Percentiles rank a stretch among this genome's conserved stretches.
Conservation (phyloP, 2,888 invertebrate species). For the Meghimatium bilineatum region DNA sequence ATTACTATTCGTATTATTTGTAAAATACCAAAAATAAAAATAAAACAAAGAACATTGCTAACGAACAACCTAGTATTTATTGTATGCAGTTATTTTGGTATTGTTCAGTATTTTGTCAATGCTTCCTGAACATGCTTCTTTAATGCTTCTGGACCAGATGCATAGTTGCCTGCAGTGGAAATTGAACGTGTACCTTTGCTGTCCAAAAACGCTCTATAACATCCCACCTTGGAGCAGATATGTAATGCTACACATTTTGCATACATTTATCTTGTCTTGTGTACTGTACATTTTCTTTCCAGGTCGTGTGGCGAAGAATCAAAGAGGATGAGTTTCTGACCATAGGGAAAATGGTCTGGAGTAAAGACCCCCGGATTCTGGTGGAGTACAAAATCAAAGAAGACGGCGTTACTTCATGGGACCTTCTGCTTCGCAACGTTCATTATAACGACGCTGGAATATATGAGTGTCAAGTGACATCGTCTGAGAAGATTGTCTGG, state of each 20-base stretch:
- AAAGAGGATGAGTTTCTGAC: slow-evolving; percentile 51
- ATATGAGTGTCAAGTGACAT: slow-evolving; percentile 52
- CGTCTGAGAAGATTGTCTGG: slow-evolving; percentile 36
- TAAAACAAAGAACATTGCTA: no score
- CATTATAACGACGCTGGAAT: slow-evolving; percentile 40
- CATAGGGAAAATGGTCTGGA: slow-evolving; percentile 50
- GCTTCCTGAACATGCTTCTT: no score
- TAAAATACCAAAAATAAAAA: no score
- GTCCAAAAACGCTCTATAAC: no score
- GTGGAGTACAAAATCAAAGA: slow-evolving; percentile 42
- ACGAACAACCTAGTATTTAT: no score
- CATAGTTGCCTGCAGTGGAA: no score
- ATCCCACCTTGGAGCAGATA: not conserved
- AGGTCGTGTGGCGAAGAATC: slow-evolving; percentile 51
- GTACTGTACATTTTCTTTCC: no score
- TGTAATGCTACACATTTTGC: not conserved
- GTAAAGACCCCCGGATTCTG: slow-evolving; percentile 45
- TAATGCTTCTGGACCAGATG: no score
- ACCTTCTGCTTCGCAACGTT: slow-evolving; percentile 44
- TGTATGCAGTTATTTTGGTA: no score
- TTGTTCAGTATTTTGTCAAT: no score
- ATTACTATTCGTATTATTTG: no score
- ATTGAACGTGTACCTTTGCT: no score
- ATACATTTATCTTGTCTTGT: not conserved
- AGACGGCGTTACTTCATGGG: slow-evolving; percentile 48